These are phyloP conservation scores for Andinoacara biseriatus DNA, from an alignment of 2,113 vertebrate genomes.

Conservation along the genomic window DNA sequence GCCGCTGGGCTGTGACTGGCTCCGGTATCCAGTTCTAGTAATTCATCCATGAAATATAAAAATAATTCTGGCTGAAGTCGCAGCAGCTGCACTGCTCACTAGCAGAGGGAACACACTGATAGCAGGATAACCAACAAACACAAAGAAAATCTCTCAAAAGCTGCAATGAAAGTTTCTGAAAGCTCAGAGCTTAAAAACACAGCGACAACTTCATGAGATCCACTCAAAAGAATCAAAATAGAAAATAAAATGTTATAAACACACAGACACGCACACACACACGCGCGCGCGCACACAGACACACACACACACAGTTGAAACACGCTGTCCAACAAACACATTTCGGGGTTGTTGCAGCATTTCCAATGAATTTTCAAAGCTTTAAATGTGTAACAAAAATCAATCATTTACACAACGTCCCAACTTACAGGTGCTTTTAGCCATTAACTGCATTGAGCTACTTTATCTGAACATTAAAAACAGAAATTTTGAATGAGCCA, in stretches of 20 bases:
- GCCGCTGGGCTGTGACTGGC: not conserved
- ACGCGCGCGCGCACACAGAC: no score
- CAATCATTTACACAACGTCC: no score
- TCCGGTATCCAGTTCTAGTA: not conserved
- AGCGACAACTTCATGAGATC: not conserved
- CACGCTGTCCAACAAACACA: not conserved
- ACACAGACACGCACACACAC: not conserved
- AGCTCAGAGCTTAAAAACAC: not conserved
- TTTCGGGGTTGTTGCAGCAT: not conserved
- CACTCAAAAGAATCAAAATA: not conserved
- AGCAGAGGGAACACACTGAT: not conserved
- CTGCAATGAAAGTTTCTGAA: not conserved
- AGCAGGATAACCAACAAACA: not conserved
- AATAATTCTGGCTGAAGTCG: not conserved
- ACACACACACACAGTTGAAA: not conserved
- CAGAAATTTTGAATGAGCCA: no score
- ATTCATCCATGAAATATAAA: conserved; percentile 15
- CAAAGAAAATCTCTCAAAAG: not conserved
- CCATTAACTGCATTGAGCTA: no score
- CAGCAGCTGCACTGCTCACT: not conserved
- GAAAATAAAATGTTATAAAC: not conserved
- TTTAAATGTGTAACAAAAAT: not conserved
- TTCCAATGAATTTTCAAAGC: not conserved
- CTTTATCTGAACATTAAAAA: no score
- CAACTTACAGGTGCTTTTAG: no score